phyloP scores from a whole-genome alignment of 1,140 invertebrate species.

The Pogonomyrmex californicus region DNA sequence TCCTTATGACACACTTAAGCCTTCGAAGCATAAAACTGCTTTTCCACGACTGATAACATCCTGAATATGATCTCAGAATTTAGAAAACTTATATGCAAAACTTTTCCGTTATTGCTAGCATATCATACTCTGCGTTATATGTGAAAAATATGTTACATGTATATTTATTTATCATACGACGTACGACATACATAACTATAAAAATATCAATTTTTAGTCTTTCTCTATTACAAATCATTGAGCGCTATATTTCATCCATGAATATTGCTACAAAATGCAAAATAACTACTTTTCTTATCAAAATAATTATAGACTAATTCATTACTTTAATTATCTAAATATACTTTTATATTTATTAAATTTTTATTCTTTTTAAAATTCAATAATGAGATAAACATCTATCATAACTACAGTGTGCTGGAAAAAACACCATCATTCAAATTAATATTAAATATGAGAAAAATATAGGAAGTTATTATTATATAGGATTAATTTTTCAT shows the following conservation, averaged over 20 bases:
- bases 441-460: background rate
- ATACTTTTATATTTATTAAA: background rate
- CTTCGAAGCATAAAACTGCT: conserved; percentile 2
- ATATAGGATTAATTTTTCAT: too few relatives aligned
- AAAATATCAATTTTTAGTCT: background rate
- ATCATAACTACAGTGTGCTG: background rate
- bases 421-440: background rate
- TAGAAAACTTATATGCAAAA: background rate
- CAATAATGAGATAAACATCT: background rate
- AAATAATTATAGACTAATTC: background rate
- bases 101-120: background rate
- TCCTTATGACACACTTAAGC: background rate
- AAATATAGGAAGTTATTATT: background rate
- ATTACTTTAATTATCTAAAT: background rate
- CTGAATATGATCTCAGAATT: background rate
- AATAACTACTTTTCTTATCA: too few relatives aligned
- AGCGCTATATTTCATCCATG: background rate
- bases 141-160: background rate
- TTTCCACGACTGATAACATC: background rate
- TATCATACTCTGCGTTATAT: background rate
- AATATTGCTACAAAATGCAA: background rate
- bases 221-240: background rate
- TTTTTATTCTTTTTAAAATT: background rate
- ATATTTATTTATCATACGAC: background rate
- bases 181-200: background rate